Evolutionary conservation across 2,888 invertebrate genomes (phyloP).

Genomic region (Shargacucullia verbasci): DNA sequence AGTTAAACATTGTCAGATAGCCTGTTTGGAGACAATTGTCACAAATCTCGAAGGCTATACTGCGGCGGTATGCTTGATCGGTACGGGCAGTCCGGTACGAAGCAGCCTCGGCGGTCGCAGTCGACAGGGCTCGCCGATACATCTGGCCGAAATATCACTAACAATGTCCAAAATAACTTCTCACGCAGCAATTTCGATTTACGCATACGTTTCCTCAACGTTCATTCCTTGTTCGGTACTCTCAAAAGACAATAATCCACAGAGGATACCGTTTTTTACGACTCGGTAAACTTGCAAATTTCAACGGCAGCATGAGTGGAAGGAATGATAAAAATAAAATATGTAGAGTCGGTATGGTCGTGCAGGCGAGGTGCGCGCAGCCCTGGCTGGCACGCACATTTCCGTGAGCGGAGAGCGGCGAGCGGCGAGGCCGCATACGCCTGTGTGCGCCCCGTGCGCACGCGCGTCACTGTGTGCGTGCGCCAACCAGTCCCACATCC

Average conservation of each 20-base stretch:
- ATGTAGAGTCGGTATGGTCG: constrained; percentile 48
- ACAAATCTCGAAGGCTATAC: constrained; percentile 54
- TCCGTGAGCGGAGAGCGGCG: constrained; percentile 84
- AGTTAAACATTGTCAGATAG: constrained; percentile 34
- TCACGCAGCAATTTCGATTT: constrained; percentile 2
- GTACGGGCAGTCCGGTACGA: constrained; percentile 33
- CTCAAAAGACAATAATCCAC: constrained; percentile 32
- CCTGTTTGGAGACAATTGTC: constrained; percentile 53
- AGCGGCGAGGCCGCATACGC: constrained; percentile 80
- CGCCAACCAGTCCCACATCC: constrained; percentile 88
- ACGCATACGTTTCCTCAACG: background rate
- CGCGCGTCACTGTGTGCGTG: constrained; percentile 68
- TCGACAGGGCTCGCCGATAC: constrained; percentile 43
- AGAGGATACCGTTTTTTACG: constrained; percentile 41
- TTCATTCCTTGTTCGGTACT: constrained; percentile 24
- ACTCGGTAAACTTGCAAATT: constrained; percentile 54
- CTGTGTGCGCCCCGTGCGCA: constrained; percentile 71
- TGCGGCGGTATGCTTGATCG: constrained; percentile 37
- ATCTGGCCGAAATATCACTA: constrained; percentile 6
- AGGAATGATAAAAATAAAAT: constrained; percentile 58
- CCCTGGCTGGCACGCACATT: constrained; percentile 84
- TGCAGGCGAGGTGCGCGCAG: constrained; percentile 46
- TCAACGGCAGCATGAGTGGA: constrained; percentile 38
- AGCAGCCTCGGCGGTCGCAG: constrained; percentile 44
- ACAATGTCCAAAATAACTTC: constrained; percentile 1